Conservation (phyloP, 2,888 invertebrate species). For the Dicycla oo region DNA sequence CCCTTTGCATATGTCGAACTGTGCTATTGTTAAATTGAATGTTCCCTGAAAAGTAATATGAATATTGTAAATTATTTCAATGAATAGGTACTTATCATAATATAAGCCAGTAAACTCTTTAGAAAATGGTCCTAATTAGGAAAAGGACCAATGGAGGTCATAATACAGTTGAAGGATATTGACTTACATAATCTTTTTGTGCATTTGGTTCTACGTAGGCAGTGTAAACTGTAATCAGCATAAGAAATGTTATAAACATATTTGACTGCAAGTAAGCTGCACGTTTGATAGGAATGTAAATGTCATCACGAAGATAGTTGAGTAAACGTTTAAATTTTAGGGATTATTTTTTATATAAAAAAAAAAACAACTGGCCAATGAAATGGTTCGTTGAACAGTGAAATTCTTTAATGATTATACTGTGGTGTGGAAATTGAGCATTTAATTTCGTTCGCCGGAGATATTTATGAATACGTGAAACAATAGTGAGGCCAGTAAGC, state of each 20-base stretch:
- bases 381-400: slow-evolving; percentile 52
- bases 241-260: slow-evolving; percentile 36
- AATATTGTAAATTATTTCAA: background rate
- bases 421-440: slow-evolving; percentile 8
- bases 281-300: background rate
- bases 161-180: background rate
- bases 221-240: slow-evolving; percentile 13
- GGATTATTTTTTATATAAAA: slow-evolving; percentile 8
- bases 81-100: background rate
- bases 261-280: slow-evolving; percentile 7
- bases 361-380: slow-evolving; percentile 30
- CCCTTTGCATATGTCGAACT: slow-evolving; percentile 39
- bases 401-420: slow-evolving; percentile 29
- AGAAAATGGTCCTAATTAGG: background rate
- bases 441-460: slow-evolving; percentile 23
- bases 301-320: background rate
- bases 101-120: background rate
- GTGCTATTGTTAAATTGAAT: slow-evolving; percentile 40
- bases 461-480: slow-evolving; percentile 33
- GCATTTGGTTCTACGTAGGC: slow-evolving; percentile 12
- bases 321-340: background rate
- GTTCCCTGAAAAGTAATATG: slow-evolving; percentile 38
- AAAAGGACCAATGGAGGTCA: background rate
- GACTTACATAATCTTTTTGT: slow-evolving; percentile 51
- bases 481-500: background rate